phyloP scores from a whole-genome alignment of 2,797 vertebrate species.

The Corythornis leucogaster region DNA sequence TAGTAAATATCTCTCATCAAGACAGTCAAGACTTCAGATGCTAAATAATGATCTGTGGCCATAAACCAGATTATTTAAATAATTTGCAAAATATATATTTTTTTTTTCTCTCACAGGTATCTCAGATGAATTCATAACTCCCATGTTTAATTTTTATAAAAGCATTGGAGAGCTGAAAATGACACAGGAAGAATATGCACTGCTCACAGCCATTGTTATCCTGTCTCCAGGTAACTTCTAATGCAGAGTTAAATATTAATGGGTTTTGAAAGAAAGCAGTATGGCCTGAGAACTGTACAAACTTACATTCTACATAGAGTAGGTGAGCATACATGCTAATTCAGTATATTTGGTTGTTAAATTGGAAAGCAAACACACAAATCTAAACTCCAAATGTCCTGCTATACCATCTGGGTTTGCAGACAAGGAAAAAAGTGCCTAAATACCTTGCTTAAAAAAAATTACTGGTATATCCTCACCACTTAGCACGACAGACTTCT shows the following conservation, averaged over 20 bases:
- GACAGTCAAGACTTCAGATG: not conserved
- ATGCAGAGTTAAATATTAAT: not conserved
- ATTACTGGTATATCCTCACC: not conserved
- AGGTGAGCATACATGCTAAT: not conserved
- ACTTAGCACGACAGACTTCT: not conserved
- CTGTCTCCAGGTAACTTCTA: constrained; percentile 87
- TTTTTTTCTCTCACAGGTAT: constrained; percentile 83
- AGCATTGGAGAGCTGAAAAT: constrained; percentile 93
- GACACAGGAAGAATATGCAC: constrained; percentile 92
- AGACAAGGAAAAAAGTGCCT: not conserved
- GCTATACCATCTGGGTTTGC: not conserved
- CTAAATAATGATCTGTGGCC: not conserved
- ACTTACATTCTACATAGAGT: not conserved
- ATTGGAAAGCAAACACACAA: not conserved
- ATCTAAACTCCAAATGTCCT: not conserved
- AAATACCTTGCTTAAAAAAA: not conserved
- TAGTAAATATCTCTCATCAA: not conserved
- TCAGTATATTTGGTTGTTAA: not conserved
- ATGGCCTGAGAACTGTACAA: not conserved
- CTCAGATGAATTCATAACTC: constrained; percentile 93
- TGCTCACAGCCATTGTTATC: constrained; percentile 94
- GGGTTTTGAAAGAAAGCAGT: not conserved
- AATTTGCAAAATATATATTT: not conserved
- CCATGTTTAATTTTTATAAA: constrained; percentile 98
- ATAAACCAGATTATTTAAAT: not conserved